These are phyloP conservation scores for Odontamblyopus rebecca DNA, from an alignment of 2,797 vertebrate genomes.

Conservation along the genomic window DNA sequence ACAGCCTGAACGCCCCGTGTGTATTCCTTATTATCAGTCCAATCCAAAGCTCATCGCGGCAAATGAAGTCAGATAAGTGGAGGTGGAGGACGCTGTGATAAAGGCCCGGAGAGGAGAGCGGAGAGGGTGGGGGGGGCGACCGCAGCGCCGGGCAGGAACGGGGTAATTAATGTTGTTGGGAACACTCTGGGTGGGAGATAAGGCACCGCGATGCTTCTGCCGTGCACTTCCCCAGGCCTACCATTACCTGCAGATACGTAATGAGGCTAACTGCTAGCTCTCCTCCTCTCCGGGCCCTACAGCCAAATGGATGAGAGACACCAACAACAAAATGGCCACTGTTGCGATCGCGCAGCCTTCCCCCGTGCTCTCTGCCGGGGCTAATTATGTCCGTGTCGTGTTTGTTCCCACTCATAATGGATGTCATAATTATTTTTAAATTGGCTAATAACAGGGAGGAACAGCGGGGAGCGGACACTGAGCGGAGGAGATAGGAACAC, in stretches of 20 bases:
- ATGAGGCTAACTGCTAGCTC: conserved; percentile 48
- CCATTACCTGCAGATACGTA: conserved; percentile 59
- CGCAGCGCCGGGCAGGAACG: conserved; percentile 30
- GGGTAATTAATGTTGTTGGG: conserved; percentile 65
- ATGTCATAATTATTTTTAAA: conserved; percentile 61
- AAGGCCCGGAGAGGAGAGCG: neutral
- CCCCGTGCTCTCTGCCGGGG: conserved; percentile 35
- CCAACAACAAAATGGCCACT: conserved; percentile 48
- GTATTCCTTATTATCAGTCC: conserved; percentile 22
- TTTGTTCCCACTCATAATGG: conserved; percentile 50
- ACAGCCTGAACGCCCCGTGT: neutral
- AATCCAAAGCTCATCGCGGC: conserved; percentile 23
- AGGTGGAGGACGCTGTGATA: conserved; percentile 32
- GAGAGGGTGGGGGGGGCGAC: conserved; percentile 8
- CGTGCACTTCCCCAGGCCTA: conserved; percentile 56
- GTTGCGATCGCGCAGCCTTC: conserved; percentile 20
- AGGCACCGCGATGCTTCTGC: conserved; percentile 41
- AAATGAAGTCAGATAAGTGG: conserved; percentile 41
- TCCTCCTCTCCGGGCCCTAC: conserved; percentile 19
- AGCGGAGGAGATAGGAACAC: neutral
- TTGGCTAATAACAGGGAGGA: conserved; percentile 28
- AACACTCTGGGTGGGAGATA: conserved; percentile 58
- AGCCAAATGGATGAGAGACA: conserved; percentile 49
- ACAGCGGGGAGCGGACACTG: conserved; percentile 3
- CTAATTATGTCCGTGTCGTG: conserved; percentile 58